Evolutionary conservation across 2,113 vertebrate genomes (phyloP).

Genomic region (Oreochromis niloticus): DNA sequence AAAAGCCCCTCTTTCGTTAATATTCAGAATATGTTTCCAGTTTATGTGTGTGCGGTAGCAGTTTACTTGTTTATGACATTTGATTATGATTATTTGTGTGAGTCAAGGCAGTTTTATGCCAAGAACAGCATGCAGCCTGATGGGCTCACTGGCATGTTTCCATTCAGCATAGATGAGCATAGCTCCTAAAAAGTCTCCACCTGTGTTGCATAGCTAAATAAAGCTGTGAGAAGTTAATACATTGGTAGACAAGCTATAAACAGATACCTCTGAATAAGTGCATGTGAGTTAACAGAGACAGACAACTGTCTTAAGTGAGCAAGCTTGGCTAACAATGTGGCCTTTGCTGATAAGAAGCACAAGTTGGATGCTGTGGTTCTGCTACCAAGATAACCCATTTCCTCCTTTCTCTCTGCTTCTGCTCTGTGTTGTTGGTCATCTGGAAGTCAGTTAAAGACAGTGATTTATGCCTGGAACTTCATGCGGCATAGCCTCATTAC

Average conservation of each 20-base stretch:
- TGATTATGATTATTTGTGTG: conserved; percentile 3
- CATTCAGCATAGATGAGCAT: conserved; percentile 17
- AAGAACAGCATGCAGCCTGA: conserved; percentile 38
- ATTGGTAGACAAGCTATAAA: neutral
- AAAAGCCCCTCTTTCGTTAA: rapidly evolving
- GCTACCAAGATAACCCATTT: conserved; percentile 42
- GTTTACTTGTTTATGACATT: conserved; percentile 9
- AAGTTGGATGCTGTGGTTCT: conserved; percentile 17
- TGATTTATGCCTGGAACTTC: conserved; percentile 73
- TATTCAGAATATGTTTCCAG: neutral
- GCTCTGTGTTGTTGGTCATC: conserved; percentile 64
- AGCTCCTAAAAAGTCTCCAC: conserved; percentile 7
- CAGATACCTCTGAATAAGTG: conserved; percentile 15
- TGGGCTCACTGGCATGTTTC: conserved; percentile 30
- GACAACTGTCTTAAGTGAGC: conserved; percentile 21
- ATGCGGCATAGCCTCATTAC: conserved; percentile 75
- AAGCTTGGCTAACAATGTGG: conserved; percentile 47
- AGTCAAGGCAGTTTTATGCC: conserved; percentile 18
- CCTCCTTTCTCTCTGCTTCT: conserved; percentile 29
- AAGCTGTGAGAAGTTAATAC: conserved; percentile 10
- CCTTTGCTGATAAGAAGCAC: conserved; percentile 53
- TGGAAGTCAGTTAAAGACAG: conserved; percentile 72
- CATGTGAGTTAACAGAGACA: conserved; percentile 9
- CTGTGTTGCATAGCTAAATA: conserved; percentile 35
- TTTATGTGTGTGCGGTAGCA: neutral